Evolutionary conservation across 1,140 invertebrate genomes (phyloP).

Genomic region (Drosophila ercepeae): DNA sequence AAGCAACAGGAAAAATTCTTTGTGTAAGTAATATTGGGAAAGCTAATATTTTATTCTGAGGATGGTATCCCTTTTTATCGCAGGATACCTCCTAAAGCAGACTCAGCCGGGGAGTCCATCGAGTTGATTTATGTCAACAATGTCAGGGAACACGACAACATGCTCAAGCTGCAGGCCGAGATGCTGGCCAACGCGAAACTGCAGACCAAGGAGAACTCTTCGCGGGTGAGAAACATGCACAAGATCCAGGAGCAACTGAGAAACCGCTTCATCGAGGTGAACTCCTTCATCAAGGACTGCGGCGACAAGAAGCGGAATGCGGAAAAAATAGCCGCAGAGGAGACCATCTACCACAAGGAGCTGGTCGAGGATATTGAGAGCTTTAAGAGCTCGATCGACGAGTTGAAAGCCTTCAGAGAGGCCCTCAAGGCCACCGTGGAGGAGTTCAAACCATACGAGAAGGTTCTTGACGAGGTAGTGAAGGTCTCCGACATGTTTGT

Average conservation of each 20-base stretch:
- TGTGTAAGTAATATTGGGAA: constrained; percentile 53
- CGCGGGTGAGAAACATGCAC: constrained; percentile 65
- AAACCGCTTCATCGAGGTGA: constrained; percentile 76
- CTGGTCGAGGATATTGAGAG: constrained; percentile 59
- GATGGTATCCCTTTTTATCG: neutral
- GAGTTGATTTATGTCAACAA: constrained; percentile 73
- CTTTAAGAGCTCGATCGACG: constrained; percentile 57
- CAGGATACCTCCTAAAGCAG: constrained; percentile 51
- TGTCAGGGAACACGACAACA: constrained; percentile 65
- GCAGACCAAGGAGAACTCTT: constrained; percentile 55
- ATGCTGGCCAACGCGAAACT: constrained; percentile 61
- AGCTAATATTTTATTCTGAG: neutral
- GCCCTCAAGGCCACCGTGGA: constrained; percentile 68
- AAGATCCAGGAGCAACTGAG: constrained; percentile 66
- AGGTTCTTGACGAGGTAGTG: constrained; percentile 74
- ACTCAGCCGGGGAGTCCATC: constrained; percentile 72
- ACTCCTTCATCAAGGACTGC: constrained; percentile 80
- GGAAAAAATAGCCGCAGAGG: constrained; percentile 53
- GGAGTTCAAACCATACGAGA: constrained; percentile 76
- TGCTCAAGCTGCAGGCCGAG: constrained; percentile 67
- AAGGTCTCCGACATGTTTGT: constrained; percentile 62
- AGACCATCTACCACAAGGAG: constrained; percentile 59
- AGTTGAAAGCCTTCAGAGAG: constrained; percentile 65
- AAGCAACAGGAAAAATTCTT: constrained; percentile 73
- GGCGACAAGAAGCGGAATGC: constrained; percentile 67